Base-by-base conservation (phyloP, 2,888 invertebrate genomes). In the Chymomyza caudatula region DNA sequence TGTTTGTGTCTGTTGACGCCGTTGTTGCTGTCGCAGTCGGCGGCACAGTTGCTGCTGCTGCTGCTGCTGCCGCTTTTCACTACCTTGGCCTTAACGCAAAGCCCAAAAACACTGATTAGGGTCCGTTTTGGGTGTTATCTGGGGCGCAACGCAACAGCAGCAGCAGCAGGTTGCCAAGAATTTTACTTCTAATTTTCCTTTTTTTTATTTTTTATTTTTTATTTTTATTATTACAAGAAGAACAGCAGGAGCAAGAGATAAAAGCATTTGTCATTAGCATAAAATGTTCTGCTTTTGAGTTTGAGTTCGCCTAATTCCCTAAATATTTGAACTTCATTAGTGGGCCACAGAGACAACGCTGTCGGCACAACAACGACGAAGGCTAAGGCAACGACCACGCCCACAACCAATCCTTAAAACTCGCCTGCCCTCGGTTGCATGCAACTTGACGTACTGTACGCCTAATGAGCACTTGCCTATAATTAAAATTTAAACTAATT, bases 191-290 rank as follows among this genome's bases (percentile, higher is more conserved):
- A 69, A 76, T 78, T 77, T 76, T 71, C 57, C 59, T 29, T 63
- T 58, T 59, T 20, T 2, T 25, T 17, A n/a, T 43, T 44, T 44
- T 47, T 20, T 44, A 11, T 37, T 13, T 47, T 43, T 69, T 77
- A 19, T 15, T 43, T n/a, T 56, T 42, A 25, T 37, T 68, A 62
- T 74, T 72, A 25, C 0, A 51, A 51, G 8, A 47, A 17, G 19
- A 47, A 47, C 15, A 47, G 19, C 42, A 60, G 42, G 51, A 60
- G 20, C 15, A 49, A 51, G 69, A 82, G 82, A 82, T 82, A 82
- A 82, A 82, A 82, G 82, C 82, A 86, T 84, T 81, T 86, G 81
- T 86, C 82, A 82, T 82, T 82, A 82, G 86, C 82, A 86, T 82
- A 74, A 86, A 86, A 73, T 74, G 69, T 67, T 63, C 67, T 72